Conservation (phyloP, 1,140 invertebrate species). For the Euura lappo region DNA sequence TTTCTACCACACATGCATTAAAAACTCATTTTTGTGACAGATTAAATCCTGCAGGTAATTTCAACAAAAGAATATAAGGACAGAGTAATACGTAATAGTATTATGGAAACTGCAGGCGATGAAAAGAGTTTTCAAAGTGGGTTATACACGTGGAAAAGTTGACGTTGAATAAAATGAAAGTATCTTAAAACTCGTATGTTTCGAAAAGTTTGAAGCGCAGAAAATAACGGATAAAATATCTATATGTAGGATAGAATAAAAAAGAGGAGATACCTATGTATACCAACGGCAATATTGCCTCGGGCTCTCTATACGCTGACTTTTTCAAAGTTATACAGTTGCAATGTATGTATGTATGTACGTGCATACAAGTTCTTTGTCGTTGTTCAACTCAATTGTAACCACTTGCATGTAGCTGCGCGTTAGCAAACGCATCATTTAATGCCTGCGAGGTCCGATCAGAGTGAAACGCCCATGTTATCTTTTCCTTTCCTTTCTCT, state of each 20-base stretch:
- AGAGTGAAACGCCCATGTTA: too few relatives aligned
- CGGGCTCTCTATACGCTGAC: neutral
- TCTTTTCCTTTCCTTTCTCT: neutral
- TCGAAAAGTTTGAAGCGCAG: neutral
- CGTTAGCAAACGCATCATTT: too few relatives aligned
- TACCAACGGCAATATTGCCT: neutral
- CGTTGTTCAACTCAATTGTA: neutral
- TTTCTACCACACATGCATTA: too few relatives aligned
- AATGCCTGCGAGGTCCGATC: too few relatives aligned
- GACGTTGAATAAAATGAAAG: neutral
- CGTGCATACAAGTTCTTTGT: neutral
- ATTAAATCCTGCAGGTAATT: too few relatives aligned
- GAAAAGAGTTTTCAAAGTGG: neutral
- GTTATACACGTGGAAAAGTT: conserved; percentile 5
- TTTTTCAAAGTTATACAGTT: neutral
- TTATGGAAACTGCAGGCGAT: neutral
- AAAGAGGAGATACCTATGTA: neutral
- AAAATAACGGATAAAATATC: neutral
- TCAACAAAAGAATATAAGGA: too few relatives aligned
- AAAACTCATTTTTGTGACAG: too few relatives aligned
- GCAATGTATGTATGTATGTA: neutral
- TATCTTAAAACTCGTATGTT: conserved; percentile 1
- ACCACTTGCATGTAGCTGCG: neutral
- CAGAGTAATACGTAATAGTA: too few relatives aligned
- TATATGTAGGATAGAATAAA: neutral